phyloP scores from a whole-genome alignment of 2,888 invertebrate species.

The Agriopis marginaria region DNA sequence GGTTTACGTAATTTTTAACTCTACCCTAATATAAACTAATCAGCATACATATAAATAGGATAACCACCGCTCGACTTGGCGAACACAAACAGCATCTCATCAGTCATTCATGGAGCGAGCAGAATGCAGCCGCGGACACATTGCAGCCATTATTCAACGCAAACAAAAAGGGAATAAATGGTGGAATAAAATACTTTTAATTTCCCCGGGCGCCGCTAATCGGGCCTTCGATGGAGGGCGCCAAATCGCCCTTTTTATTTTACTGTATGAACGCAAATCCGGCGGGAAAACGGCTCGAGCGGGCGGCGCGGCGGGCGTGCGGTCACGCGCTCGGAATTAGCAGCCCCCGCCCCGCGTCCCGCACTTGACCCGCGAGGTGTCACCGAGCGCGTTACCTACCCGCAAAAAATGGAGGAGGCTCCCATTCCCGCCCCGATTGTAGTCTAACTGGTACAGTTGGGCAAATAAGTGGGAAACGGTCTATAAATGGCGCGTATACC shows the following conservation, averaged over 20 bases:
- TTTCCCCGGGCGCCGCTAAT: conserved; percentile 85
- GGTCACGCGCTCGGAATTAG: conserved; percentile 82
- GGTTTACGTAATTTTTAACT: too few relatives aligned
- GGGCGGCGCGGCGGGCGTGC: conserved; percentile 59
- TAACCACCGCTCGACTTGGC: conserved; percentile 47
- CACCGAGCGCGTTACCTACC: conserved; percentile 80
- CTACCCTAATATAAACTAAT: too few relatives aligned
- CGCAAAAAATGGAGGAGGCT: conserved; percentile 74
- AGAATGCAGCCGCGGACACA: conserved; percentile 50
- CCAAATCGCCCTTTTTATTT: conserved; percentile 85
- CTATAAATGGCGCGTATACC: neutral
- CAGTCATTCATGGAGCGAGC: conserved; percentile 49
- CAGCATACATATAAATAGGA: conserved; percentile 16
- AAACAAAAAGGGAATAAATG: conserved; percentile 83
- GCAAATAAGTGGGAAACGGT: neutral
- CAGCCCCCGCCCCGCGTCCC: conserved; percentile 59
- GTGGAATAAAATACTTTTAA: conserved; percentile 85
- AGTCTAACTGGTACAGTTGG: neutral
- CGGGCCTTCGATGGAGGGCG: conserved; percentile 82
- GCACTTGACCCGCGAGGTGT: conserved; percentile 79
- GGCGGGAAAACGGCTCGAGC: conserved; percentile 77
- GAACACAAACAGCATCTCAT: conserved; percentile 53
- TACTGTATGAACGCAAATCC: conserved; percentile 83
- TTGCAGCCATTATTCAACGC: conserved; percentile 66
- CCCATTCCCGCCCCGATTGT: conserved; percentile 41